Evolutionary conservation across 2,113 vertebrate genomes (phyloP), one percentile per base, ranked within the genome.

Genomic region (Alethe castanea): DNA sequence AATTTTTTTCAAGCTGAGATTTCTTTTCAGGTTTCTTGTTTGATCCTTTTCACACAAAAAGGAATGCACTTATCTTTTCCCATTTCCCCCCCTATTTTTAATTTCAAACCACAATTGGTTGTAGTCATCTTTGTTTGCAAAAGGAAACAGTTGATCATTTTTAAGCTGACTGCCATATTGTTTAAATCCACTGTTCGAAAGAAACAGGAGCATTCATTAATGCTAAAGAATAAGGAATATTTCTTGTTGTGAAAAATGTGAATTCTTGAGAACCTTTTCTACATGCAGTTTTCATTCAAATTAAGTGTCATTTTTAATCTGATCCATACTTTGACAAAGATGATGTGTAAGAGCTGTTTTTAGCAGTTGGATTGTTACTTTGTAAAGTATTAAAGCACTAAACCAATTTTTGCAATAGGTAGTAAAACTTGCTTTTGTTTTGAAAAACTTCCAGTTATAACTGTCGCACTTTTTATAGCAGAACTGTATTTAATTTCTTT

Each of bases 401-500:
- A 98, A 96, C 57, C 85, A 66, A 92, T 94, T 98, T 98, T 98
- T 97, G 97, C 98, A 98, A 98, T 97, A 97, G 97, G 82, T 98
- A 97, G 97, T 97, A 96, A 96, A 97, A 92, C 87, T 96, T 95
- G 97, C 98, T 98, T 98, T 97, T 90, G 96, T 98, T 98, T 98
- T 95, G 94, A 95, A 96, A 97, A 97, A 95, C 93, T 96, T 97
- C 97, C 96, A 97, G 92, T 97, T 97, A 97, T 93, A 95, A 97
- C 96, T 95, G 96, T 96, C 53, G 96, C 97, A 97, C 93, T 97
- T 98, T 98, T 98, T 98, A 97, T 97, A 98, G 97, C 96, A 97
- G 92, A 97, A 97, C 82, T 97, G 96, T 97, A 96, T 98, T 97
- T 97, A 81, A 96, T 97, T 97, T 97, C 97, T 98, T 98, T 98